Evolutionary conservation across 2,113 vertebrate genomes (phyloP).

Genomic region (Xenopus borealis): DNA sequence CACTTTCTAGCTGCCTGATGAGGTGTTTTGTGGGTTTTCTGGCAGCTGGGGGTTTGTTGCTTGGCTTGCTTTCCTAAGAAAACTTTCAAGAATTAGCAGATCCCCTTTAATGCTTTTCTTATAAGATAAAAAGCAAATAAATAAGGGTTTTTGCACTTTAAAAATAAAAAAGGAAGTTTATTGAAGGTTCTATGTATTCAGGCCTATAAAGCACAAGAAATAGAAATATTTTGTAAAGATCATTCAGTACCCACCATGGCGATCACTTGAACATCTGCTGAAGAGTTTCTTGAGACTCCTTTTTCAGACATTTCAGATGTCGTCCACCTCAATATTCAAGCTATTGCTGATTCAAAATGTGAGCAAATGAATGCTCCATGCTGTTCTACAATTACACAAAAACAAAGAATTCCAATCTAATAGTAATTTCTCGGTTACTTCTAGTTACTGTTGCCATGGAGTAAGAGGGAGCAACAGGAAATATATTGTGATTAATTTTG

Average conservation of each 20-base stretch:
- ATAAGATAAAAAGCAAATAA: too few species aligned
- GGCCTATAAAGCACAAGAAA: too few species aligned
- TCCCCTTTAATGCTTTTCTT: too few species aligned
- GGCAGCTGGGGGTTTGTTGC: too few species aligned
- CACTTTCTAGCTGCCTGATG: too few species aligned
- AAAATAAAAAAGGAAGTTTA: too few species aligned
- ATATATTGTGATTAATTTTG: constrained; percentile 19
- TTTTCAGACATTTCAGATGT: not conserved
- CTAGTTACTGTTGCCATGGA: constrained; percentile 36
- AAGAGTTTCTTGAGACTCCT: constrained; percentile 3
- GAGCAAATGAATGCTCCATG: constrained; percentile 23
- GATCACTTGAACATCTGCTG: constrained; percentile 2
- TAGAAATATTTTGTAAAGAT: not conserved
- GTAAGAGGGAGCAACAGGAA: not conserved
- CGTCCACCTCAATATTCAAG: constrained; percentile 21
- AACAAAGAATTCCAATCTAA: constrained; percentile 21
- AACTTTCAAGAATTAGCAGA: too few species aligned
- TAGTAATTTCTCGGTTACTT: constrained; percentile 16
- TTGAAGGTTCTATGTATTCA: too few species aligned
- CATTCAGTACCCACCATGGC: not conserved
- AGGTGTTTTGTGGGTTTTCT: too few species aligned
- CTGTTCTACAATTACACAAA: constrained; percentile 30
- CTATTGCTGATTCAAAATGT: constrained; percentile 3
- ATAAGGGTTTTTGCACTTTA: too few species aligned
- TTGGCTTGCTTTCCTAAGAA: too few species aligned